Base-by-base conservation (phyloP, 2,888 invertebrate species). In the Tetropium fuscum region DNA sequence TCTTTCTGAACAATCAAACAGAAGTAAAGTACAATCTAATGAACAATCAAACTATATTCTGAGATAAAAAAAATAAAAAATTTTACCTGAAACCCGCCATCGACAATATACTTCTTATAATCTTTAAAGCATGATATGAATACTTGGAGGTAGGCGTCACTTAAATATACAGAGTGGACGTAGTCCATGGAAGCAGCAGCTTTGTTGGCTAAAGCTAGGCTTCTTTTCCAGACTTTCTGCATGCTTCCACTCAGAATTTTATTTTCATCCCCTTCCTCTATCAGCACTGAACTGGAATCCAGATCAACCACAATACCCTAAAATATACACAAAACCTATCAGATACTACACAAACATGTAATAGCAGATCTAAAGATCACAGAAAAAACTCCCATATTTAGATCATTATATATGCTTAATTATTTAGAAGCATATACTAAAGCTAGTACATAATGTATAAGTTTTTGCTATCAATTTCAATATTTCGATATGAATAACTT, bases 61-160 rank as follows among this genome's bases (percentile, higher is more conserved):
- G 2, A 3, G 8, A 15, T 6, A 16, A 13, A 15, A 8, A 2
- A 6, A 3, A 15, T 10, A 11, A 22, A 38, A 45, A 7, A 32
- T 69, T 68, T 73, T 73, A 83, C 83, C 76, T 82, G 75, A 71
- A 83, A 83, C 20, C 67, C 58, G 20, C 75, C 76, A 72, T 80
- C 80, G 75, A 84, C 74, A 73, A 90, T 78, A 76, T 83, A 87
- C 77, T 87, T 81, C 41, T 83, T 83, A 75, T 90, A 92, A 73
- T 91, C 90, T 0, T 91, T 91, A 61, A 92, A 79, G 4, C 90
- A 86, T 70, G 92, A 90, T 1, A 93, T 89, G 76, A 94, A 94
- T 73, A 92, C 88, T 56, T 92, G 82, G 18, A 92, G 79, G 72
- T 94, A 93, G 0, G 92, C 90, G 76, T 94, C 93, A 0, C 90